Conservation (phyloP, 2,113 vertebrate genomes). For the Donacobius atricapilla region DNA sequence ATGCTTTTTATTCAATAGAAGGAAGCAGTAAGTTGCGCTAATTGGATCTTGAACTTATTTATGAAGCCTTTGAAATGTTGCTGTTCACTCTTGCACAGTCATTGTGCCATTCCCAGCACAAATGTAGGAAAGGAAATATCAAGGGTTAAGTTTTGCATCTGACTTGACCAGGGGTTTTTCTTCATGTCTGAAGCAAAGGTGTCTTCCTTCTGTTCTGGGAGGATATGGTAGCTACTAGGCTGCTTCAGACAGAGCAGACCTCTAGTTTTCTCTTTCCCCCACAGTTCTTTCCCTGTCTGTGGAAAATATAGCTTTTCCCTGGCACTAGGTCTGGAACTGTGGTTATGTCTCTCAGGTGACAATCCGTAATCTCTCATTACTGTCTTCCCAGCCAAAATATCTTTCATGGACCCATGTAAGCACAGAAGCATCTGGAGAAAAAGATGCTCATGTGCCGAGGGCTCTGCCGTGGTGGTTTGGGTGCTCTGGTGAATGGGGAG, state of each 20-base stretch:
- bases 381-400: neutral
- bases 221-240: neutral
- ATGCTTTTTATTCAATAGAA: neutral
- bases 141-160: neutral
- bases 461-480: rapidly evolving
- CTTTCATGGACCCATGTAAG: neutral
- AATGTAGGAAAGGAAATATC: neutral
- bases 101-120: neutral
- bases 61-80: neutral
- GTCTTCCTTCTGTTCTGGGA: neutral
- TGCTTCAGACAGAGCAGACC: neutral
- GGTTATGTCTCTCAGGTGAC: neutral
- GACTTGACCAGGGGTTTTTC: neutral
- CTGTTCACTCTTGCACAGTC: neutral
- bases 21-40: neutral
- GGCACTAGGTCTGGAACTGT: neutral
- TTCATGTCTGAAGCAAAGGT: neutral
- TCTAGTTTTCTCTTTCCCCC: neutral
- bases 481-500: neutral
- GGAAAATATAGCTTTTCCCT: neutral
- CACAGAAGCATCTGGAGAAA: neutral
- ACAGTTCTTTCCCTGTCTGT: neutral
- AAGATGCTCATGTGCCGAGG: neutral
- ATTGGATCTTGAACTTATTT: neutral
- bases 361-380: neutral